Evolutionary conservation across 2,797 vertebrate species (phyloP).

Genomic region (Syngnathus acus): DNA sequence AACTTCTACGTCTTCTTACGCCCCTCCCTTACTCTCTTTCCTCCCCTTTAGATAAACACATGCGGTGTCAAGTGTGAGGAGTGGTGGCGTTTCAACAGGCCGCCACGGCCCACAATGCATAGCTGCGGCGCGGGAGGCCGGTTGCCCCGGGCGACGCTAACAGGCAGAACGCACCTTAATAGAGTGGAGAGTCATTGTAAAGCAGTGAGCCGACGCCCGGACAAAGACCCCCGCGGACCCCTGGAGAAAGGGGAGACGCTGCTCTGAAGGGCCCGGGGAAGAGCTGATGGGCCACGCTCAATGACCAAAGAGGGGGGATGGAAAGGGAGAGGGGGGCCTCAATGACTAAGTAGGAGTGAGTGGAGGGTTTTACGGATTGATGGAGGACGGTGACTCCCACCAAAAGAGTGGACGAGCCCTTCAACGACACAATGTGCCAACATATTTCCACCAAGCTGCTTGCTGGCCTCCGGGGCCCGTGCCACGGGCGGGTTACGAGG

Average conservation of each 20-base stretch:
- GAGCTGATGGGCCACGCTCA: slow-evolving; percentile 78
- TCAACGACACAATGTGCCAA: slow-evolving; percentile 48
- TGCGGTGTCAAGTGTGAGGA: slow-evolving; percentile 98
- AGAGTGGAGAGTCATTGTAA: slow-evolving; percentile 99
- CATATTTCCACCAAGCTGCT: slow-evolving; percentile 59
- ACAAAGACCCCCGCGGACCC: slow-evolving; percentile 83
- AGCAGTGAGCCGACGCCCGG: slow-evolving; percentile 87
- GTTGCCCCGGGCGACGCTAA: slow-evolving; percentile 97
- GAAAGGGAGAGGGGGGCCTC: slow-evolving; percentile 23
- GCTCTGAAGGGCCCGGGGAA: slow-evolving; percentile 83
- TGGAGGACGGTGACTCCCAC: slow-evolving; percentile 53
- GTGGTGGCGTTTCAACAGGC: slow-evolving; percentile 83
- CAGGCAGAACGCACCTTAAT: slow-evolving; percentile 99
- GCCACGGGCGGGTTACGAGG: slow-evolving; percentile 15
- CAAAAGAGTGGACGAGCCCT: slow-evolving; percentile 60
- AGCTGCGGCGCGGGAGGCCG: slow-evolving; percentile 93
- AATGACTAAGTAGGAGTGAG: slow-evolving; percentile 60
- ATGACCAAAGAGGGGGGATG: slow-evolving; percentile 62
- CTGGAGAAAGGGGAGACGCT: slow-evolving; percentile 79
- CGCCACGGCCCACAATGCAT: slow-evolving; percentile 82
- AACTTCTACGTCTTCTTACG: slow-evolving; percentile 71
- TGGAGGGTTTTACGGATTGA: slow-evolving; percentile 51
- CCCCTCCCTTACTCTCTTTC: slow-evolving; percentile 54
- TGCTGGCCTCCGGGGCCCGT: slow-evolving; percentile 29
- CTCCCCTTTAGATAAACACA: slow-evolving; percentile 95